Base-by-base conservation (phyloP, 2,113 vertebrate genomes). In the Phrynosoma blainvillii region DNA sequence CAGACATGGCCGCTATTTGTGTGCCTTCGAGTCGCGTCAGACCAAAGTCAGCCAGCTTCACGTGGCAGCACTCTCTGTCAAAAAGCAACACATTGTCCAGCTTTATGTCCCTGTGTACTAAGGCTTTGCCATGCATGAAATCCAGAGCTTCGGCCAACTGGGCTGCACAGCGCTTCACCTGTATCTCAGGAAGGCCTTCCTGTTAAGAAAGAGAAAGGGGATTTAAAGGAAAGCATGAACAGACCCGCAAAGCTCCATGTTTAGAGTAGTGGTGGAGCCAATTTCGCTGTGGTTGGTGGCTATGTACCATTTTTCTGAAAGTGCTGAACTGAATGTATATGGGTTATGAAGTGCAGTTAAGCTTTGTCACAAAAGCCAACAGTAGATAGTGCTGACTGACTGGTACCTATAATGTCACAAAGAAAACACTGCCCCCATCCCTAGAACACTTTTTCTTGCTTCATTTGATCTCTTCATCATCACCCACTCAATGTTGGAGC, bases 11-110 rank as follows among this genome's bases (percentile, higher is more conserved):
- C 0, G 96, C 95, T 1, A 97, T 93, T 0, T 89, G 91, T 1
- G 96, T 95, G 47, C 98, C 97, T 30, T 96, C 94, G 0, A 97
- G 92, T 1, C 98, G 95, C 1, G 97, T 94, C 75, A 99, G 96
- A 68, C 98, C 98, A 3, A 99, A 98, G 95, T 99, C 98, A 0
- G 97, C 97, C 79, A 99, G 96, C 91, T 98, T 98, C 91, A 99
- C 98, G 68, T 95, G 97, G 25, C 95, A 97, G 79, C 98, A 99
- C 79, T 88, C 89, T 0, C 89, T 89, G 93, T 98, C 98, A 0
- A 98, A 99, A 88, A 99, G 95, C 89, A 99, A 97, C 83, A 99
- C 97, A 0, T 99, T 99, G 95, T 99, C 98, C 0, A 98, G 98
- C 90, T 99, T 99, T 91, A 99, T 98, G 3, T 99, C 98, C 0